These are phyloP conservation scores for Adelges cooleyi DNA, from an alignment of 1,140 invertebrate genomes.

Conservation along the genomic window DNA sequence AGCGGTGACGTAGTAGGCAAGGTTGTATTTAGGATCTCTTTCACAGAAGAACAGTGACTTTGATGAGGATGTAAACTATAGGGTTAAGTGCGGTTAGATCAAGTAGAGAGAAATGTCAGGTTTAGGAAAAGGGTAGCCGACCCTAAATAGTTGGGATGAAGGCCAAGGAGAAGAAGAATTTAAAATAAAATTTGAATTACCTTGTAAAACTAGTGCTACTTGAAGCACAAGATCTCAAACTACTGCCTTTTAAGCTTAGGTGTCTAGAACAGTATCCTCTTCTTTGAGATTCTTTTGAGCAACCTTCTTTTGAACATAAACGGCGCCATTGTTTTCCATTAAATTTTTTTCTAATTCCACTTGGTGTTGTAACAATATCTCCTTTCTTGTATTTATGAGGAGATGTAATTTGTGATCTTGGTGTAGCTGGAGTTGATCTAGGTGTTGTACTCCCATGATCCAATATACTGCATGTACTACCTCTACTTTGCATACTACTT, in stretches of 20 bases:
- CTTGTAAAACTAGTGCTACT: slow-evolving; percentile 39
- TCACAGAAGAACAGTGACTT: too few relatives aligned
- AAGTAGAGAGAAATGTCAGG: too few relatives aligned
- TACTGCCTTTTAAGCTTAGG: slow-evolving; percentile 73
- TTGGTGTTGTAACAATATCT: slow-evolving; percentile 90
- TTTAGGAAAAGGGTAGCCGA: too few relatives aligned
- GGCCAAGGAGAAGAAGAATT: background rate
- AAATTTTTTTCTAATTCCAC: slow-evolving; percentile 95
- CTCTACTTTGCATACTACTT: slow-evolving; percentile 78
- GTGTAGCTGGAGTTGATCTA: slow-evolving; percentile 75
- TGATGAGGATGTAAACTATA: too few relatives aligned
- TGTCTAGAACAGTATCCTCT: slow-evolving; percentile 92
- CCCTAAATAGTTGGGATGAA: too few relatives aligned
- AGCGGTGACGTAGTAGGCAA: too few relatives aligned
- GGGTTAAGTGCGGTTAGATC: too few relatives aligned
- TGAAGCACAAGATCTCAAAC: slow-evolving; percentile 43
- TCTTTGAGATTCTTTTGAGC: slow-evolving; percentile 95
- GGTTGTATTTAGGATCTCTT: too few relatives aligned
- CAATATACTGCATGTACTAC: slow-evolving; percentile 71
- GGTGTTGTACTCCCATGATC: slow-evolving; percentile 69
- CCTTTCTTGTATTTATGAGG: slow-evolving; percentile 97
- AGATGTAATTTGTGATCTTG: slow-evolving; percentile 80
- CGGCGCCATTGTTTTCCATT: slow-evolving; percentile 99
- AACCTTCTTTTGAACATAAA: slow-evolving; percentile 87
- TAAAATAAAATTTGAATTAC: slow-evolving; percentile 32